These are phyloP conservation scores for Drosophila picticornis DNA, from an alignment of 2,888 invertebrate species.

Conservation along the genomic window DNA sequence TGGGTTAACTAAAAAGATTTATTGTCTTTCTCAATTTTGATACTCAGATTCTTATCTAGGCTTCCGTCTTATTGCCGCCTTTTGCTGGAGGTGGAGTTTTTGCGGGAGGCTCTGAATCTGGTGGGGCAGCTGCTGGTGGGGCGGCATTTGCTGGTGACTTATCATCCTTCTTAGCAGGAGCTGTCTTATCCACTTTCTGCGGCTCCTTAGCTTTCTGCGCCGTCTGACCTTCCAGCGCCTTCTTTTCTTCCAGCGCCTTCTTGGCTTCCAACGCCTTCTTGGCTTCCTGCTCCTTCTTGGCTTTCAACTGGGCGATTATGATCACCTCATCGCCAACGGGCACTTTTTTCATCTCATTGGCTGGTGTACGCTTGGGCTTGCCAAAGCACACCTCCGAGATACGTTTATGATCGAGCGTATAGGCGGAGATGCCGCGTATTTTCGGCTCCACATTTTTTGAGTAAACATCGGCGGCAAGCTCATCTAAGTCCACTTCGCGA, in stretches of 20 bases:
- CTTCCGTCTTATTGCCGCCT: background rate
- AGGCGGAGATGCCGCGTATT: conserved; percentile 87
- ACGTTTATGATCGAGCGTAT: conserved; percentile 35
- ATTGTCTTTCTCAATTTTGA: background rate
- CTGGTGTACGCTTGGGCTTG: conserved; percentile 52
- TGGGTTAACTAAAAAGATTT: background rate
- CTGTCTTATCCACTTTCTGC: background rate
- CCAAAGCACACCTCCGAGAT: conserved; percentile 63
- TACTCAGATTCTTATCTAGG: background rate
- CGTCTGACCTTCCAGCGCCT: background rate
- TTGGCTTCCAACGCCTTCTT: conserved; percentile 1
- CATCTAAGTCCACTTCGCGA: conserved; percentile 90
- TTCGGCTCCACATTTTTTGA: conserved; percentile 87
- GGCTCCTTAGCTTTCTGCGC: too few relatives aligned
- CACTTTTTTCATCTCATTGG: conserved; percentile 49
- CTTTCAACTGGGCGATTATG: conserved; percentile 3
- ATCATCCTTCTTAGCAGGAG: background rate
- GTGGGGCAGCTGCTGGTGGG: background rate
- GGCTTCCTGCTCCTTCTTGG: conserved; percentile 20
- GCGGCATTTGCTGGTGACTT: background rate
- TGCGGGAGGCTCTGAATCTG: background rate
- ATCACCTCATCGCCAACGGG: conserved; percentile 56
- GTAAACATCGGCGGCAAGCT: conserved; percentile 92
- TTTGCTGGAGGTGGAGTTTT: background rate
- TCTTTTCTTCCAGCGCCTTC: background rate